These are phyloP conservation scores for Sardina pilchardus DNA, from an alignment of 2,113 vertebrate species.

Conservation along the genomic window DNA sequence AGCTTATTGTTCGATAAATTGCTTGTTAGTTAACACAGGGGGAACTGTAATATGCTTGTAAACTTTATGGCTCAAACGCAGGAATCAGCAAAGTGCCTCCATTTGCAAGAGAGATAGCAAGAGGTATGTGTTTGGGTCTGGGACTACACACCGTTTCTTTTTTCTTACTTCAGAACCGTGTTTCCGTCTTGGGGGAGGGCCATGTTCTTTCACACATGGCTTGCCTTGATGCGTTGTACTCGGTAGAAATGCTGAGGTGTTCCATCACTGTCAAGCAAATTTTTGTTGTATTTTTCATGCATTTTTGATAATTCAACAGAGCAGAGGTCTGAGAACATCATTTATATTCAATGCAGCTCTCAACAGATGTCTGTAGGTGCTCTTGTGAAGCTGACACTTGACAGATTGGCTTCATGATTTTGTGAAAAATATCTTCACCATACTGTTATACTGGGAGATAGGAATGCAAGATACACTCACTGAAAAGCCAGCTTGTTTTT, in stretches of 20 bases:
- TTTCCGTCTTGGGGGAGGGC: neutral
- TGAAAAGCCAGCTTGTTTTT: neutral
- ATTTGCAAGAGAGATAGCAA: neutral
- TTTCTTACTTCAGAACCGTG: neutral
- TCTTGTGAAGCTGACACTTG: neutral
- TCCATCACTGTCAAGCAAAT: constrained; percentile 28
- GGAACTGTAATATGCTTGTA: neutral
- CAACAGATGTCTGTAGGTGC: neutral
- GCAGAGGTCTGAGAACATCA: neutral
- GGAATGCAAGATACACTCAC: neutral
- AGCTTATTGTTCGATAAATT: neutral
- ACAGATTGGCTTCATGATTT: constrained; percentile 16
- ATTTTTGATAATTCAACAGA: constrained; percentile 3
- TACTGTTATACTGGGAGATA: neutral
- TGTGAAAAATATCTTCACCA: neutral
- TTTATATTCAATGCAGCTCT: constrained; percentile 10
- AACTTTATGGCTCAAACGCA: neutral
- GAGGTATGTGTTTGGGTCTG: neutral
- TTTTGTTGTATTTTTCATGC: constrained; percentile 5
- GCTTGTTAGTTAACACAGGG: neutral
- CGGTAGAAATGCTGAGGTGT: constrained; percentile 21
- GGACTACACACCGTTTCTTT: neutral
- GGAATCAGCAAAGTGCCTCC: neutral
- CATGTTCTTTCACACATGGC: constrained; percentile 29
- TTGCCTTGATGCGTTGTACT: constrained; percentile 22